Evolutionary conservation across 1,140 invertebrate species (phyloP).

Genomic region (Bicyclus anynana): DNA sequence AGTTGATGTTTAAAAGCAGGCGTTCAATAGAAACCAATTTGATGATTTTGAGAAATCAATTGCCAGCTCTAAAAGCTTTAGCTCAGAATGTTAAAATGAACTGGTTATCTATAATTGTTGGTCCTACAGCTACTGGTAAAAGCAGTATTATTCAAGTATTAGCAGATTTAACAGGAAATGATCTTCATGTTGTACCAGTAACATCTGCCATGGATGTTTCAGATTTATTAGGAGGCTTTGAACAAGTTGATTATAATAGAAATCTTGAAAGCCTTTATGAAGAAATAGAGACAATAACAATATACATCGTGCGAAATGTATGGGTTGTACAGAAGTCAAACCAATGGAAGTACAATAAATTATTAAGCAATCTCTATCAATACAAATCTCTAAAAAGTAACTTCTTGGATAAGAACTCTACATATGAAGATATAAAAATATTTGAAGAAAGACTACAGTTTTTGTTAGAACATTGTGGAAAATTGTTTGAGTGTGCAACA

Average conservation of each 20-base stretch:
- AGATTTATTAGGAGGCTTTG: slow-evolving; percentile 96
- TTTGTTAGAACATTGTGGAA: slow-evolving; percentile 63
- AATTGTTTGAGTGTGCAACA: slow-evolving; percentile 37
- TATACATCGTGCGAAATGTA: slow-evolving; percentile 43
- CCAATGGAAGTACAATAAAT: slow-evolving; percentile 40
- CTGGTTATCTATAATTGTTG: slow-evolving; percentile 95
- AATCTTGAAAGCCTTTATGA: slow-evolving; percentile 61
- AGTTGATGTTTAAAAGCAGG: slow-evolving; percentile 60
- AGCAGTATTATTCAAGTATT: slow-evolving; percentile 87
- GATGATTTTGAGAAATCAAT: slow-evolving; percentile 83
- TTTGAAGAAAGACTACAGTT: slow-evolving; percentile 76
- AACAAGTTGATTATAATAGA: slow-evolving; percentile 86
- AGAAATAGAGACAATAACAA: slow-evolving; percentile 54
- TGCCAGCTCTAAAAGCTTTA: slow-evolving; percentile 83
- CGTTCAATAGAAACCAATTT: slow-evolving; percentile 69
- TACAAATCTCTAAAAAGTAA: slow-evolving; percentile 44
- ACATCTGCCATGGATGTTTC: slow-evolving; percentile 97
- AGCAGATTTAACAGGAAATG: slow-evolving; percentile 85
- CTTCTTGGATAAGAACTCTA: slow-evolving; percentile 61
- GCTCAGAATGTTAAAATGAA: slow-evolving; percentile 92
- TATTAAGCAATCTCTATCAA: slow-evolving; percentile 46
- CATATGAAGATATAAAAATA: slow-evolving; percentile 74
- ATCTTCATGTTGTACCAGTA: slow-evolving; percentile 88
- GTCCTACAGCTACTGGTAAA: slow-evolving; percentile 89
- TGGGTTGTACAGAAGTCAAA: slow-evolving; percentile 41